Evolutionary conservation across 2,888 invertebrate species (phyloP).

Genomic region (Cataglyphis cursor): DNA sequence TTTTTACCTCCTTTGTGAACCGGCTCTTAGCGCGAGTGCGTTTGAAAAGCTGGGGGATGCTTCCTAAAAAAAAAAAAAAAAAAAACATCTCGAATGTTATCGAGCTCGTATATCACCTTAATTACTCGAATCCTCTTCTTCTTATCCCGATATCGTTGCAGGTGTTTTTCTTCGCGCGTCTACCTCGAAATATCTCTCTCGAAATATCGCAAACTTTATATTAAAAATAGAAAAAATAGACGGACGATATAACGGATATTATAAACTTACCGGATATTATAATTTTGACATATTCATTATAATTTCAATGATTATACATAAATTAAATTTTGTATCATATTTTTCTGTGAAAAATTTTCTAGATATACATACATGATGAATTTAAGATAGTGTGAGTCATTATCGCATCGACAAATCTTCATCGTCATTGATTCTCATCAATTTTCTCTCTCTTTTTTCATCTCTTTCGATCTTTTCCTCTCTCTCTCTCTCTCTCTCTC

Average conservation of each 20-base stretch:
- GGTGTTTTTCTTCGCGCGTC: conserved; percentile 10
- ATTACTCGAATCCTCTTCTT: conserved; percentile 40
- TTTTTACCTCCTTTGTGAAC: conserved; percentile 61
- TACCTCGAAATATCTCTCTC: not conserved
- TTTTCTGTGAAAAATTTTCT: not conserved
- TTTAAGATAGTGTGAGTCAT: not conserved
- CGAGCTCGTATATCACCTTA: conserved; percentile 64
- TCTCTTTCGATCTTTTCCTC: not conserved
- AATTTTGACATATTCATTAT: not conserved
- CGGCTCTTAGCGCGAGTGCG: not conserved
- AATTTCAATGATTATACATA: not conserved
- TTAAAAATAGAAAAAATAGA: not conserved
- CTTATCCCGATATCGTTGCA: conserved; percentile 23
- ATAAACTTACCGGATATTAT: too few species aligned
- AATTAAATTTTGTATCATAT: not conserved
- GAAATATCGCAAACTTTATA: not conserved
- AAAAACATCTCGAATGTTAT: conserved; percentile 63
- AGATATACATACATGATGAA: not conserved
- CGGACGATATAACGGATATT: too few species aligned
- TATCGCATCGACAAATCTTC: conserved; percentile 11
- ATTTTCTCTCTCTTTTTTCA: not conserved
- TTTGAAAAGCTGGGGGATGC: conserved; percentile 34
- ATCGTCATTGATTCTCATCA: conserved; percentile 1
- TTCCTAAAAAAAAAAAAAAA: conserved; percentile 19
- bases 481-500: conserved; percentile 3